A percentile compares a stretch with the other conserved stretches of the same genome.
These are phyloP conservation scores for Phataginus tetradactyla DNA, from an alignment of 2,797 vertebrate genomes.

Conservation along the genomic window DNA sequence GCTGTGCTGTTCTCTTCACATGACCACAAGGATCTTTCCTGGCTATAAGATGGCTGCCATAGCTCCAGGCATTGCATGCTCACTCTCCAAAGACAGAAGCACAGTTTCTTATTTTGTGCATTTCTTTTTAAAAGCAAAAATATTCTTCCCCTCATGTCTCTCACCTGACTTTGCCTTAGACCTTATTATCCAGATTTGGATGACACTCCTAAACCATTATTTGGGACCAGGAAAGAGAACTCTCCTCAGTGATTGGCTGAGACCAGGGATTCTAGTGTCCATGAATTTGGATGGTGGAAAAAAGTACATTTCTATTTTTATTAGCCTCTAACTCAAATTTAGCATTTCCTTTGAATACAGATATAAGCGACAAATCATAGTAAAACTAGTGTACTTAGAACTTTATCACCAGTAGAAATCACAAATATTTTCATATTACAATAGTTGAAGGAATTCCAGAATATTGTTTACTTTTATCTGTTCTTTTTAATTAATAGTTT, in stretches of 20 bases:
- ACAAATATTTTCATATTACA: neutral
- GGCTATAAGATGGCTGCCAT: neutral
- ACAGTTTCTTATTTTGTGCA: slow-evolving; percentile 1
- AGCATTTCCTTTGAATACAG: slow-evolving; percentile 34
- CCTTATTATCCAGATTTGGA: neutral
- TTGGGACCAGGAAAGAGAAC: neutral
- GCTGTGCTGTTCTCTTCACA: neutral
- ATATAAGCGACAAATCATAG: neutral
- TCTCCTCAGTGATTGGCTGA: neutral
- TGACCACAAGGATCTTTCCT: neutral
- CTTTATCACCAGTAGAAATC: neutral
- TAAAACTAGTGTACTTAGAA: neutral
- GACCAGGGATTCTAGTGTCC: neutral
- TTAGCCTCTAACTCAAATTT: slow-evolving; percentile 48
- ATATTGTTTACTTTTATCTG: neutral
- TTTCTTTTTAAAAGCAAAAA: neutral
- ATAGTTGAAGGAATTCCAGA: slow-evolving; percentile 4
- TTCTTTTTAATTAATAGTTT: slow-evolving; percentile 2
- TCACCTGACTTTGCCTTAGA: neutral
- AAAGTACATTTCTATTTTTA: slow-evolving; percentile 17
- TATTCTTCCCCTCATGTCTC: neutral
- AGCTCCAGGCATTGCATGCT: neutral
- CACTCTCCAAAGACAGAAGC: slow-evolving; percentile 14
- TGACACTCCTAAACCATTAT: neutral
- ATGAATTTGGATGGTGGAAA: neutral